Evolutionary conservation across 1,140 invertebrate genomes (phyloP).

Genomic region (Spodoptera litura): DNA sequence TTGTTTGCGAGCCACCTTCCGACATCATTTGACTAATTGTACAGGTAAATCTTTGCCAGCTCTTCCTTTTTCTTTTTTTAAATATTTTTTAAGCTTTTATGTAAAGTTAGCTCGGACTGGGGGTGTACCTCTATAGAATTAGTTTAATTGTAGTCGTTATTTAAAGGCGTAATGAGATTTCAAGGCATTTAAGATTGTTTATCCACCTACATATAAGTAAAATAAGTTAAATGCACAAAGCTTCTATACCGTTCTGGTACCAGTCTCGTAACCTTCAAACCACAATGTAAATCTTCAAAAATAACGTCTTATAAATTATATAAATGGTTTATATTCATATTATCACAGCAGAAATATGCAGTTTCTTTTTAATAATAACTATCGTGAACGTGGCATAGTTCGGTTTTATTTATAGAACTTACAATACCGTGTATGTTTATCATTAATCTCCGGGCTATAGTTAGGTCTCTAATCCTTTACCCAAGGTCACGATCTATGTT

Average conservation of each 20-base stretch:
- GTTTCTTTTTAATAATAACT: too few species aligned
- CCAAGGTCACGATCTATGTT: constrained; percentile 3
- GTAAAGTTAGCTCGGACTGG: neutral
- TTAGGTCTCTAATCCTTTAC: neutral
- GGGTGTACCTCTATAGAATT: neutral
- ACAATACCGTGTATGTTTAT: neutral
- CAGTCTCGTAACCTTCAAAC: too few species aligned
- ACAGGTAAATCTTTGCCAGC: constrained; percentile 38
- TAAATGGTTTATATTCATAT: too few species aligned
- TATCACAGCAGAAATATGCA: too few species aligned
- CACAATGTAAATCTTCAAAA: too few species aligned
- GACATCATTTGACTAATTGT: constrained; percentile 13
- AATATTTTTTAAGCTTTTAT: neutral
- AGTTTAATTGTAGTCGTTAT: constrained; percentile 2
- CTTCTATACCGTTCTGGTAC: too few species aligned
- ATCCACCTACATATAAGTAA: too few species aligned
- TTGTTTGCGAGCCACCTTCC: constrained; percentile 29
- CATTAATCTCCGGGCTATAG: neutral
- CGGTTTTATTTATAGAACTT: neutral
- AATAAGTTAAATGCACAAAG: too few species aligned
- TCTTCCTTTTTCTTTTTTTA: constrained; percentile 14
- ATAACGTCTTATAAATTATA: too few species aligned
- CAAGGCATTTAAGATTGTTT: too few species aligned
- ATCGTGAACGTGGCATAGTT: too few species aligned
- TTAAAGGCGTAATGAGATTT: neutral